Evolutionary conservation across 2,888 invertebrate species (phyloP).

Genomic region (Himalopsyche anomala): DNA sequence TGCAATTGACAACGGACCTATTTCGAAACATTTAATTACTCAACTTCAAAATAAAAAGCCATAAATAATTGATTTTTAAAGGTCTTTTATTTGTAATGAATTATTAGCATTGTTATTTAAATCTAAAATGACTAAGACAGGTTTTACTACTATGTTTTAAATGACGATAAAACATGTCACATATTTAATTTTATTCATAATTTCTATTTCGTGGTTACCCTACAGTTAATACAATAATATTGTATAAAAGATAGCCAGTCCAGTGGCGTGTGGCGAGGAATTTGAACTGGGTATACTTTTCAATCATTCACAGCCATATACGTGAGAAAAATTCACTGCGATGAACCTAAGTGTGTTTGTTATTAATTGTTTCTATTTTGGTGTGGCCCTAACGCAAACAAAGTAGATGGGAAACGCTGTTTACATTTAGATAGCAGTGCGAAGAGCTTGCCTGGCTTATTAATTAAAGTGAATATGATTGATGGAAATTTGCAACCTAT

Average conservation of each 20-base stretch:
- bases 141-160: too few relatives aligned
- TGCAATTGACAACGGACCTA: too few relatives aligned
- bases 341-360: not conserved
- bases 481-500: slow-evolving; percentile 41
- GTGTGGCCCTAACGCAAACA: slow-evolving; percentile 8
- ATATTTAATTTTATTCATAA: too few relatives aligned
- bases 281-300: slow-evolving; percentile 31
- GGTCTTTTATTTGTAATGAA: too few relatives aligned
- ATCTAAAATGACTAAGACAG: too few relatives aligned
- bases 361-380: slow-evolving; percentile 3
- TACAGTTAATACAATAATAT: not conserved
- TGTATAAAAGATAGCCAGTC: not conserved
- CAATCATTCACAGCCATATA: slow-evolving; percentile 5
- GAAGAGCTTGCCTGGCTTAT: slow-evolving; percentile 47
- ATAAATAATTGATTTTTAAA: too few relatives aligned
- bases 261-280: slow-evolving; percentile 30
- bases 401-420: slow-evolving; percentile 31
- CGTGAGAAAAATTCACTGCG: slow-evolving; percentile 3
- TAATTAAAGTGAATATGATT: slow-evolving; percentile 58
- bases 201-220: not conserved
- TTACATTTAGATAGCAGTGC: slow-evolving; percentile 1
- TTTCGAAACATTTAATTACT: too few relatives aligned
- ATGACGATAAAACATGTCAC: too few relatives aligned
- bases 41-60: too few relatives aligned
- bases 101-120: too few relatives aligned